These are phyloP conservation scores for Rattus norvegicus DNA, from an alignment of 2,113 vertebrate genomes.

Conservation along the genomic window DNA sequence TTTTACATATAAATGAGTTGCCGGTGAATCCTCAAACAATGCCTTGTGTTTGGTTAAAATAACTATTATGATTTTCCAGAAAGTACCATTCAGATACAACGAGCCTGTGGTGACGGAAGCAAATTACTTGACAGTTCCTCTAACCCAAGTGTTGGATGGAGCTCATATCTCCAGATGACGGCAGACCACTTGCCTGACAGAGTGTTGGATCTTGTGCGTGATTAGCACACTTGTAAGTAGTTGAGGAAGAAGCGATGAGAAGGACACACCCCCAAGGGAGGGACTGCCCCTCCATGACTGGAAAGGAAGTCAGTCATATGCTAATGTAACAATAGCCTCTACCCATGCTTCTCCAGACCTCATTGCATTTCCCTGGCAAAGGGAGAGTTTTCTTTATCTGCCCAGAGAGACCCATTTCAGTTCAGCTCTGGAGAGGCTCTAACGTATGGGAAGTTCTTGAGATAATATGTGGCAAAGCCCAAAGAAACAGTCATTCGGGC, in stretches of 20 bases:
- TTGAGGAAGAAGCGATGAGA: background rate
- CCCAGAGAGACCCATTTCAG: background rate
- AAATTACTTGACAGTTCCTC: background rate
- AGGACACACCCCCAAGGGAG: background rate
- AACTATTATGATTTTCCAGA: background rate
- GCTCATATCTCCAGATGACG: background rate
- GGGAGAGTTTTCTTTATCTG: background rate
- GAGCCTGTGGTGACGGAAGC: background rate
- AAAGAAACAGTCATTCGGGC: background rate
- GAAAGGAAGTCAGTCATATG: background rate
- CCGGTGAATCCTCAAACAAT: background rate
- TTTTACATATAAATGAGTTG: constrained; percentile 7
- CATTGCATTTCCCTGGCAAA: background rate
- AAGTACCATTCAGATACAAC: background rate
- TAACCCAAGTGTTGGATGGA: background rate
- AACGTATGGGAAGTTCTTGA: background rate
- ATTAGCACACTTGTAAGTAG: background rate
- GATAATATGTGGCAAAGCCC: background rate
- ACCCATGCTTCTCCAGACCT: background rate
- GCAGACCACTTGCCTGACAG: background rate
- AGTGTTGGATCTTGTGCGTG: background rate
- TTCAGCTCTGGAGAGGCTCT: background rate
- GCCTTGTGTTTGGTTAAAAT: constrained; percentile 4
- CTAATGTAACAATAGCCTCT: background rate
- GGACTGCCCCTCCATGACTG: no score